Base-by-base conservation (phyloP, 1,140 invertebrate species). In the Zaprionus ghesquierei region DNA sequence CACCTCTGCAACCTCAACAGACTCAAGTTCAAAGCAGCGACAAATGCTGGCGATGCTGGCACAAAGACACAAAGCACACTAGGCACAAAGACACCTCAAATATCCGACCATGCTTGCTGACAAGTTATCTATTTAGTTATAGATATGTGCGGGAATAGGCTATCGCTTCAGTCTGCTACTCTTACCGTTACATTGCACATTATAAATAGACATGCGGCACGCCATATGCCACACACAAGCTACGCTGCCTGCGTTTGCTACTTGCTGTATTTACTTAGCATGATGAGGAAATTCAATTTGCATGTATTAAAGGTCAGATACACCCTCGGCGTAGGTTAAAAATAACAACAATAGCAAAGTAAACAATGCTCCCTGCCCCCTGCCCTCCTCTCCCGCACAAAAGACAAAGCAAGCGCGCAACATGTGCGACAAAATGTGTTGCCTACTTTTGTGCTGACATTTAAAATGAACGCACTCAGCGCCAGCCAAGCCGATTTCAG, bases 41-140 rank as follows among this genome's bases (percentile, higher is more conserved):
- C 50, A 58, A 66, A 59, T 59, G 54, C 56, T 35, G 38, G 13
- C 12, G 50, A 44, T 44, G 18, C 41, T 46, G 41, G 18, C 18
- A 20, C 15, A 20, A 20, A 46, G 18, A 46, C 18, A 46, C 35
- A 41, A 41, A 15, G 35, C n/a, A 41, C 13, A 49, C 49, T 41
- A 68, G 41, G 59, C 56, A 61, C 35, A 51, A 25, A 63, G 33
- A 55, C 65, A 46, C 55, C 22, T 68, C 58, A 77, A 69, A 64
- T 81, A 69, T 73, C 41, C 63, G 44, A 23, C 35, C 46, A 61
- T 38, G 13, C 12, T 44, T 18, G 35, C 4, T 12, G 3, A 41
- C 50, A 55, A 60, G 35, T 58, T 69, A 38, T 56, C 54, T 82
- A 75, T 82, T 78, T 64, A 58, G 66, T 75, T 78, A 82, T 69